Conservation (phyloP, 1,140 invertebrate genomes). For the Hylaeus anthracinus region DNA sequence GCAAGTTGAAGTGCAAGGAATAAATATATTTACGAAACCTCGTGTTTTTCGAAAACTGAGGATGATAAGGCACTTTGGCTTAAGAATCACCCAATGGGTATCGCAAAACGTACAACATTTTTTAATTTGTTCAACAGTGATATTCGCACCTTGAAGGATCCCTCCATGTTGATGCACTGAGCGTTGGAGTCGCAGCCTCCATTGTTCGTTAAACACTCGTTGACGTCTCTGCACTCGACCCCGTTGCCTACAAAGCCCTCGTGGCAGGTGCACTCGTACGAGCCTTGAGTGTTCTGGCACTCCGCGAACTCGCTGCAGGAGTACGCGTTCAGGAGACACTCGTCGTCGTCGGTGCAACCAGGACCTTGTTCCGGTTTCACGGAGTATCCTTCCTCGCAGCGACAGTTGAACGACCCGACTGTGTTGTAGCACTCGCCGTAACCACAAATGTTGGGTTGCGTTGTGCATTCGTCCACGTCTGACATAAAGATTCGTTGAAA, state of each 20-base stretch:
- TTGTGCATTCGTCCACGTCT: constrained; percentile 89
- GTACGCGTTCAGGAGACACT: constrained; percentile 89
- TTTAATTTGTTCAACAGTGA: no score
- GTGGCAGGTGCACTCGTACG: constrained; percentile 91
- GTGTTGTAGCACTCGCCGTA: constrained; percentile 90
- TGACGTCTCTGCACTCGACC: constrained; percentile 86
- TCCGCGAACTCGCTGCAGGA: constrained; percentile 90
- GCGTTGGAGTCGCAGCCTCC: constrained; percentile 93
- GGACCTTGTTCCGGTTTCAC: constrained; percentile 87
- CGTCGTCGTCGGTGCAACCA: constrained; percentile 91
- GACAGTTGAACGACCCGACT: constrained; percentile 91
- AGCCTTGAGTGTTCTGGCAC: constrained; percentile 91
- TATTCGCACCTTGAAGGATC: constrained; percentile 86
- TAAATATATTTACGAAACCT: no score
- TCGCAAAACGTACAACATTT: no score
- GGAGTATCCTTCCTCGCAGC: constrained; percentile 90
- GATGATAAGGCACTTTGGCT: no score
- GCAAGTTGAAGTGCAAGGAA: no score
- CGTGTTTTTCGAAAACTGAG: no score
- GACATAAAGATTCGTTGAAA: no score
- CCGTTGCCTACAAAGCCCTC: constrained; percentile 93
- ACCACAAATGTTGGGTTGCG: constrained; percentile 86
- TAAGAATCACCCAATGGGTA: no score
- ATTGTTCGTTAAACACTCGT: constrained; percentile 90
- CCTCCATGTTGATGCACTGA: constrained; percentile 92